Evolutionary conservation across 2,797 vertebrate species (phyloP).

Genomic region (Hippopotamyrus pictus): DNA sequence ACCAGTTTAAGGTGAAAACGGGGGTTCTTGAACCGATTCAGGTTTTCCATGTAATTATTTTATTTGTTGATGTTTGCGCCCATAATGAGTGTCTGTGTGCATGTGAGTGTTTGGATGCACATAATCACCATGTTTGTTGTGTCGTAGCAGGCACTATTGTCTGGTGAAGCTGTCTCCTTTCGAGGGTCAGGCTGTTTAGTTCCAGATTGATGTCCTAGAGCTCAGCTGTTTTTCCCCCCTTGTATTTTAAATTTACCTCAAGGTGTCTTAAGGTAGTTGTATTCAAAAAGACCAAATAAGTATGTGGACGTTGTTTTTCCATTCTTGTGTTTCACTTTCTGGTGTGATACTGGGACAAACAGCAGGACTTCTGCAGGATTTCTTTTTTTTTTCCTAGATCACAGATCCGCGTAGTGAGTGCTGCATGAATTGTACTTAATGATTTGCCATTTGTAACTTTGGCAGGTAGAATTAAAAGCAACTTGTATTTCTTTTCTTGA

Average conservation of each 20-base stretch:
- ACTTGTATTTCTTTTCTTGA: slow-evolving; percentile 9
- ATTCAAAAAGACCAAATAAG: slow-evolving; percentile 26
- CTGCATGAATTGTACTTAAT: slow-evolving; percentile 70
- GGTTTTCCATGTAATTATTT: background rate
- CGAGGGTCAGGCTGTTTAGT: background rate
- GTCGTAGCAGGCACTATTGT: background rate
- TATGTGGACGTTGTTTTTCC: slow-evolving; percentile 34
- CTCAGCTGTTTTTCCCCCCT: background rate
- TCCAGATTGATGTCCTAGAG: background rate
- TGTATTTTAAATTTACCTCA: background rate
- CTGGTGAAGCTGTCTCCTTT: background rate
- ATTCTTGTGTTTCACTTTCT: slow-evolving; percentile 58
- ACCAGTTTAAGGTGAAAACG: slow-evolving; percentile 64
- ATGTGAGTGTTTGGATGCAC: slow-evolving; percentile 9
- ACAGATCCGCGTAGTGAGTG: slow-evolving; percentile 42
- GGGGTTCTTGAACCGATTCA: slow-evolving; percentile 3
- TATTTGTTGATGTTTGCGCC: background rate
- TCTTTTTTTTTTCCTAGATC: slow-evolving; percentile 27
- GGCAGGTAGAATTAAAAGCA: slow-evolving; percentile 52
- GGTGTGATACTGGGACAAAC: slow-evolving; percentile 88
- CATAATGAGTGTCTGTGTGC: slow-evolving; percentile 1
- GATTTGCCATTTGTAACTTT: slow-evolving; percentile 51
- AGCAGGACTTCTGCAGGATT: slow-evolving; percentile 81
- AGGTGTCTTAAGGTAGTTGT: background rate
- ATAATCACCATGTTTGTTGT: background rate